Base-by-base conservation (phyloP, 2,797 vertebrate genomes). In the Coregonus suidteri region DNA sequence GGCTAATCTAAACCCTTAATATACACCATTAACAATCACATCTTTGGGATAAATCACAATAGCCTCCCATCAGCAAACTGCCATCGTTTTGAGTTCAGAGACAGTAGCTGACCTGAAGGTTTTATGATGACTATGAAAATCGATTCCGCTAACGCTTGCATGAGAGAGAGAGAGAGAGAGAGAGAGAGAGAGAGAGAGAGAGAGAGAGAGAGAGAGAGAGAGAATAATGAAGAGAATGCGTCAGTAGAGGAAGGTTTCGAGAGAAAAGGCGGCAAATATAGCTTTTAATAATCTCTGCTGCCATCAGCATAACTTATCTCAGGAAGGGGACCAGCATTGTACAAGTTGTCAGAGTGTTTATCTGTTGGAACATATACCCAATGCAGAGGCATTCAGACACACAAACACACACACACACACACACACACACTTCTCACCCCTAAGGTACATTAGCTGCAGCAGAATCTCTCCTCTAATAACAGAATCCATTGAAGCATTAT, bases 401-500 rank as follows among this genome's bases (percentile, higher is more conserved):
- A 25, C 25, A 25, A 1, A 25, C 25, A 25, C 25, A 25, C 25
- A 25, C 25, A 25, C 25, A 25, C 25, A 25, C 25, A 25, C 25
- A 25, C 25, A 77, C 71, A 54, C 76, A 56, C 74, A 78, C 71
- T 78, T 80, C 83, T 82, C 83, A 79, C 78, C 87, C 87, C 87
- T 78, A 6, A 84, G 87, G 85, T 88, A 74, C 56, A 75, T 68
- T 75, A 80, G 81, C 75, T 62, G 75, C 80, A 31, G 82, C 82
- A 81, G 82, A 82, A 72, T 88, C 82, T 83, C 79, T 82, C 75
- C 80, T 76, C 82, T 91, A 90, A 93, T 89, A 87, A 81, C 77
- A 37, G 81, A 91, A 91, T 81, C 82, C 86, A 88, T 82, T 90
- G 88, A 91, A 91, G 91, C 91, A 84, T 91, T 88, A 91, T 91